Base-by-base conservation (phyloP, 2,888 invertebrate species). In the Unio pictorum region DNA sequence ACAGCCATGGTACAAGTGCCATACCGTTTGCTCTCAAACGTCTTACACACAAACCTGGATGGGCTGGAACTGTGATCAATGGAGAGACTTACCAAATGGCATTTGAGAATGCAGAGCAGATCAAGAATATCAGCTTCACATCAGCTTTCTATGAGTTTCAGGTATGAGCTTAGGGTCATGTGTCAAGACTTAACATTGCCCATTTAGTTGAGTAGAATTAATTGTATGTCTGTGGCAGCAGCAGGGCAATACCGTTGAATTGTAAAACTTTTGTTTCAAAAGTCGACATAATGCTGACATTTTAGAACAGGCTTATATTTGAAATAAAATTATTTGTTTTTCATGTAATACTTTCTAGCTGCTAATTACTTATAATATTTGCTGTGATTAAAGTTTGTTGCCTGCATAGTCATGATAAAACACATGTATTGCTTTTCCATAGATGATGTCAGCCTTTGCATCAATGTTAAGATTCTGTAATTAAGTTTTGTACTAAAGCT, bases 61-160 rank as follows among this genome's bases (percentile, higher is more conserved):
- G 88, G 88, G 80, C 81, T 78, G 72, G 74, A 15, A 69, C 80
- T 7, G 64, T 89, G 15, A 72, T 82, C 54, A 80, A 74, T 66
- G 83, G 81, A 7, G 73, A 77, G 55, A 78, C 75, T 1, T 78
- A 80, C 61, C 56, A 30, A 3, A 82, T 88, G 34, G 67, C 67
- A 56, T 88, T 86, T 69, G 81, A 83, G 17, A 75, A 85, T 68
- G 87, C 78, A 2, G 81, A 75, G 2, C 84, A 86, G 15, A 64
- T 87, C 5, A 82, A 79, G 2, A 89, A 89, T 67, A 82, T 89
- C 69, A 85, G 86, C 61, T 88, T 82, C 66, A 69, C 68, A 26
- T 84, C 85, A 59, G 76, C 63, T 20, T 79, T 86, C 71, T 81
- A 86, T 61, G 73, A 76, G 23, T 84, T 88, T 72, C 73, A 78